Evolutionary conservation across 2,888 invertebrate genomes (phyloP).

Genomic region (Andrena flavipes): DNA sequence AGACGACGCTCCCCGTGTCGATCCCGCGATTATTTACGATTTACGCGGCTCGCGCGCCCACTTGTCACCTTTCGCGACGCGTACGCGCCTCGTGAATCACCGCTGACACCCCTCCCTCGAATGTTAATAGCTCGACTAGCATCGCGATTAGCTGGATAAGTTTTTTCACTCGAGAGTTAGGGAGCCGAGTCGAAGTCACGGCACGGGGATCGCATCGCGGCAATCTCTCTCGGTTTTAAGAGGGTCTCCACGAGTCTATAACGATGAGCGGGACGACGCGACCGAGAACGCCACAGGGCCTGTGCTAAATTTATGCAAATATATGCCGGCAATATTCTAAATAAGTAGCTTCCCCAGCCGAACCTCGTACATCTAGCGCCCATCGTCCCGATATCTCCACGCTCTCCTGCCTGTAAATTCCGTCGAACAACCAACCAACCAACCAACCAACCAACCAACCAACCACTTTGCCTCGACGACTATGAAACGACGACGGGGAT

Average conservation of each 20-base stretch:
- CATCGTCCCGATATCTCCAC: slow-evolving; percentile 10
- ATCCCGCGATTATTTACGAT: slow-evolving; percentile 32
- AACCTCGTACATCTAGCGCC: slow-evolving; percentile 39
- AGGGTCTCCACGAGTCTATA: slow-evolving; percentile 76
- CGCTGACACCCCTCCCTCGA: background rate
- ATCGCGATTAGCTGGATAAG: slow-evolving; percentile 1
- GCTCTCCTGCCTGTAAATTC: slow-evolving; percentile 29
- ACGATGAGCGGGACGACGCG: slow-evolving; percentile 71
- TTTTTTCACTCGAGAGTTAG: background rate
- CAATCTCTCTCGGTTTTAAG: slow-evolving; percentile 66
- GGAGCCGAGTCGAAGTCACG: slow-evolving; percentile 29
- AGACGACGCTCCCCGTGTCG: slow-evolving; percentile 38
- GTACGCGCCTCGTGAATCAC: background rate
- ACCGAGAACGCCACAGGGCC: slow-evolving; percentile 80
- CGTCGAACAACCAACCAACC: slow-evolving; percentile 16
- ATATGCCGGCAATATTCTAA: slow-evolving; percentile 84
- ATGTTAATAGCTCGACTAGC: slow-evolving; percentile 51
- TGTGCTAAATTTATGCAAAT: slow-evolving; percentile 84
- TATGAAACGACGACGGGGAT: background rate
- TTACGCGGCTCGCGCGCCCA: slow-evolving; percentile 1
- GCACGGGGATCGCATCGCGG: slow-evolving; percentile 55
- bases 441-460: background rate
- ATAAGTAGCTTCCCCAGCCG: slow-evolving; percentile 81
- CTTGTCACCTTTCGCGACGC: slow-evolving; percentile 31
- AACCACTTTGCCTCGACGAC: slow-evolving; percentile 8